Conservation (phyloP, 2,888 invertebrate species). For the Lasius platythorax region DNA sequence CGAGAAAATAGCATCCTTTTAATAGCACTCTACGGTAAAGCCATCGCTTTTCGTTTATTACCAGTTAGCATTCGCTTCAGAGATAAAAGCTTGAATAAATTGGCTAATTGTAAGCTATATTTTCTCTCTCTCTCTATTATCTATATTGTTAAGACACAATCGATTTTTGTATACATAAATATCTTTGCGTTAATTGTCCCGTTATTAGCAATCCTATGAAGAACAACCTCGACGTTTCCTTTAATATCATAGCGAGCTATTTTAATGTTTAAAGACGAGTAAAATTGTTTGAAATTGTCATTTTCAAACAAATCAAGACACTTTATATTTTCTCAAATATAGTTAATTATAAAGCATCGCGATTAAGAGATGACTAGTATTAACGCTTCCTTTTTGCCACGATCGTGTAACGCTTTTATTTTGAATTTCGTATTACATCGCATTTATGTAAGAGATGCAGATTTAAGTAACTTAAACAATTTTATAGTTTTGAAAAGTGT, state of each 20-base stretch:
- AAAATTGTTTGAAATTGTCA: not conserved
- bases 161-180: not conserved
- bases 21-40: not conserved
- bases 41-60: conserved; percentile 6
- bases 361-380: not conserved
- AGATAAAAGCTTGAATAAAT: conserved; percentile 5
- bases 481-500: not conserved
- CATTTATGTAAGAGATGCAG: conserved; percentile 25
- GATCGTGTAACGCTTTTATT: not conserved
- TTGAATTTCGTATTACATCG: not conserved
- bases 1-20: not conserved
- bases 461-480: conserved; percentile 11
- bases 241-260: not conserved
- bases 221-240: not conserved
- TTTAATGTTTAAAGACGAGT: not conserved
- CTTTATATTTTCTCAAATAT: conserved; percentile 26
- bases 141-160: not conserved
- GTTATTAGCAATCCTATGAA: not conserved
- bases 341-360: conserved; percentile 37
- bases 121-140: not conserved
- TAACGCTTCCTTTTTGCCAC: not conserved
- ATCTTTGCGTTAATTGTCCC: not conserved
- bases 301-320: conserved; percentile 10
- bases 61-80: not conserved
- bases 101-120: not conserved